Base-by-base conservation (phyloP, 2,797 vertebrate species). In the Neopelma chrysocephalum region DNA sequence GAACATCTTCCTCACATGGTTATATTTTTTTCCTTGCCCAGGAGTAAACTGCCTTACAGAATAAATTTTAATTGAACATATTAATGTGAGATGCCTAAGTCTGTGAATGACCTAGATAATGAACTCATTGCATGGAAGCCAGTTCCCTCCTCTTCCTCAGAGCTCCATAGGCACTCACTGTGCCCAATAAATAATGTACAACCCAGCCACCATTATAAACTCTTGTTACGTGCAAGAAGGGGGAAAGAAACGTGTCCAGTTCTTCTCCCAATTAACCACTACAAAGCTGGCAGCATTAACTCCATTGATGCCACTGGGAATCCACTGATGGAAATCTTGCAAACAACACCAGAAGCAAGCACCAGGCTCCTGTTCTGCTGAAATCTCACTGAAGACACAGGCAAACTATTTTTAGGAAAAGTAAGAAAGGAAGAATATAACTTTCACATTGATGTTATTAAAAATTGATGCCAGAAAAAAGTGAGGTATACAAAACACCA, bases 101-200 rank as follows among this genome's bases (percentile, higher is more conserved):
- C 93, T 82, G 70, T 27, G 77, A 95, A 57, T 76, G 79, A 93
- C 93, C 94, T 53, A 88, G 82, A 94, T 90, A 94, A 96, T 50
- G 82, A 93, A 94, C 43, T 69, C 61, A 68, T 5, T 65, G 87
- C 85, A 82, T 1, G 0, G 29, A 72, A 81, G 58, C 36, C 58
- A 76, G 54, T 82, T 80, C 81, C 32, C 79, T 68, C 65, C 42
- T 56, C 56, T 29, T 86, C 54, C 85, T 79, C 58, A 48, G 80
- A 82, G 72, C 61, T 88, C 72, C 51, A 32, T 1, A 34, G 71
- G 90, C 62, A 56, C 85, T 78, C 12, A 0, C 62, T 65, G 89
- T 76, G 58, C 89, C 69, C 58, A 65, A 81, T 94, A 94, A 96
- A 95, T 96, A 91, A 95, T 88, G 89, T 51, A 96, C 48, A 94